Conservation (phyloP, 2,888 invertebrate species). For the Leucoma salicis region DNA sequence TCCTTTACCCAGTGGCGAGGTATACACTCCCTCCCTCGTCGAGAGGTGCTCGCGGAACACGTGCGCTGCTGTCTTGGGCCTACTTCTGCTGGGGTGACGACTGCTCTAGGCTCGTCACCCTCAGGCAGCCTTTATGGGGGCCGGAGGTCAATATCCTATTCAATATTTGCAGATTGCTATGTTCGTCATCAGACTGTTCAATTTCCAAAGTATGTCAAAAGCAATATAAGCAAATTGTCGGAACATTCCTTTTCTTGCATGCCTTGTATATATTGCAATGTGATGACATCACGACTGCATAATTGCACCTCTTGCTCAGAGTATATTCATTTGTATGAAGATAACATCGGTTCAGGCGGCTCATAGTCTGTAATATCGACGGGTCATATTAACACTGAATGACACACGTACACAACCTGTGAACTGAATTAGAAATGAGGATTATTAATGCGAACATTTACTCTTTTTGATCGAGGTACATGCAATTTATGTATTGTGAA, state of each 20-base stretch:
- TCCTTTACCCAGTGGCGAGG: too few relatives aligned
- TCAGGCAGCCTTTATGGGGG: too few relatives aligned
- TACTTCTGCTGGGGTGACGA: too few relatives aligned
- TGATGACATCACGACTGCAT: conserved; percentile 42
- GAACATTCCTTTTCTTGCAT: neutral
- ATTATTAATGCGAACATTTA: conserved; percentile 27
- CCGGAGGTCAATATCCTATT: too few relatives aligned
- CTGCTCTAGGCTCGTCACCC: too few relatives aligned
- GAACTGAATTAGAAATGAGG: conserved; percentile 54
- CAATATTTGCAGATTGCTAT: too few relatives aligned
- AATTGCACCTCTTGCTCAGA: conserved; percentile 37
- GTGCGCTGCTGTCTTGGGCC: too few relatives aligned
- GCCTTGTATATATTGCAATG: conserved; percentile 29
- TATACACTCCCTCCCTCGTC: too few relatives aligned
- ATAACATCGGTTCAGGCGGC: conserved; percentile 46
- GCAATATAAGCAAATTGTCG: too few relatives aligned
- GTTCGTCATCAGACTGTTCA: too few relatives aligned
- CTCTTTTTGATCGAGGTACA: conserved; percentile 13
- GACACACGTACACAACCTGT: conserved; percentile 51
- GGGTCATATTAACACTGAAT: conserved; percentile 59
- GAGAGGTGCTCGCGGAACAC: too few relatives aligned
- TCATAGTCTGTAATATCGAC: conserved; percentile 60
- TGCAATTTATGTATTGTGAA: neutral
- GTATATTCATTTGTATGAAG: conserved; percentile 66
- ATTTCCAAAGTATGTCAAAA: too few relatives aligned